Base-by-base conservation (phyloP, 2,888 invertebrate genomes). In the Oegoconia quadripuncta region DNA sequence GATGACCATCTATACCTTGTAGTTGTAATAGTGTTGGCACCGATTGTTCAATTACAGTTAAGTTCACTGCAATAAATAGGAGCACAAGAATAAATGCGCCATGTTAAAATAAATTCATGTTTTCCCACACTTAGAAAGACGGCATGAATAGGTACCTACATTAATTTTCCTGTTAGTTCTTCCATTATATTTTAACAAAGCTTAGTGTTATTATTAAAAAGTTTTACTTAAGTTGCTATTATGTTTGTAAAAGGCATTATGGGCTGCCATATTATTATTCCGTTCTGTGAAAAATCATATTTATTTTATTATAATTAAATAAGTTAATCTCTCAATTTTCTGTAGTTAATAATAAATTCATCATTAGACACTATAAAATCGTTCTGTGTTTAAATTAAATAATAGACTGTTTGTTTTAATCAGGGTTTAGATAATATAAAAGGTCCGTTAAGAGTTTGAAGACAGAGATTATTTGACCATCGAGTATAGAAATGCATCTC, bases 321-420 rank as follows among this genome's bases (percentile, higher is more conserved):
- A 32, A 37, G 18, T 32, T 37, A 15, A 25, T n/a, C n/a, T n/a
- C n/a, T n/a, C n/a, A n/a, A 22, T 16, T 29, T 17, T n/a, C 17
- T 16, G 9, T 17, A 3, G 12, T 11, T 32, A 23, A 32, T 22
- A 16, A 31, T 39, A 20, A 35, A 25, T 14, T 33, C 33, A 32
- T 39, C 29, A 29, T 36, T 39, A 17, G 35, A 14, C 18, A 34
- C 30, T 7, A 7, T 9, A 17, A 8, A 34, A 22, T 23, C 12
- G 17, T 25, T 40, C 40, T 44, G 34, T 31, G 41, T 41, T 35
- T 53, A 46, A n/a, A n/a, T n/a, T n/a, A n/a, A n/a, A n/a, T n/a
- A n/a, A 45, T 48, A 55, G 55, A 60, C 60, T 59, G 56, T 55
- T 55, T 52, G 39, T 57, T 57, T 48, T 45, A 45, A 56, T 52